Evolutionary conservation across 2,113 vertebrate genomes (phyloP), one percentile per base, ranked within the genome.

Genomic region (Carassius carassius): DNA sequence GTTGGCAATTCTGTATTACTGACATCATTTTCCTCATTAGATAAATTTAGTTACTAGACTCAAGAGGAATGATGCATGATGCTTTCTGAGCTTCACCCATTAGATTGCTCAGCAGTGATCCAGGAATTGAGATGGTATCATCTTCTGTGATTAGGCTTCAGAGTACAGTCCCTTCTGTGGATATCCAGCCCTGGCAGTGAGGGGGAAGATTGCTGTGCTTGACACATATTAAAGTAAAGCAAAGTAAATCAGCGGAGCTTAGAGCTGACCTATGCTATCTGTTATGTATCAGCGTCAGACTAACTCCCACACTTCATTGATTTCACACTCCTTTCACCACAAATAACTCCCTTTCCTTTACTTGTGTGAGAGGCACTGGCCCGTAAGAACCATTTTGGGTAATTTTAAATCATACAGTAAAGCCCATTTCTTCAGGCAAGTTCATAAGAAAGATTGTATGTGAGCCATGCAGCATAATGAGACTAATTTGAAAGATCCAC

Each of bases 71-170:
- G 49, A 54, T 74, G 77, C n/a, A 37, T 37, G 35, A 37, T 37
- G 35, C 79, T 63, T 72, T 44, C 29, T 81, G 62, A 78, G 79
- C 25, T 44, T 80, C 5, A 54, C n/a, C n/a, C 51, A 49, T 82
- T 88, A 72, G 86, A 85, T 85, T 86, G 84, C 44, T 88, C 81
- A 85, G 78, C 72, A 82, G 58, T 63, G 74, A 83, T 81, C 76
- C 76, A 72, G 37, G 58, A 60, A 81, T 81, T 25, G 62, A 83
- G 86, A 84, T 73, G 78, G 78, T 85, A 87, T 84, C 86, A 81
- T 86, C 65, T 54, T 21, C 65, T 70, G 37, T 19, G 72, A 87
- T 78, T 81, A 74, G 37, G 63, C 73, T 72, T 70, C 73, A 49
- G 74, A 82, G 67, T 37, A 75, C 51, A 60, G 81, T 70, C 49